Evolutionary conservation across 2,888 invertebrate genomes (phyloP).

Genomic region (Tenthredo scrophulariae): DNA sequence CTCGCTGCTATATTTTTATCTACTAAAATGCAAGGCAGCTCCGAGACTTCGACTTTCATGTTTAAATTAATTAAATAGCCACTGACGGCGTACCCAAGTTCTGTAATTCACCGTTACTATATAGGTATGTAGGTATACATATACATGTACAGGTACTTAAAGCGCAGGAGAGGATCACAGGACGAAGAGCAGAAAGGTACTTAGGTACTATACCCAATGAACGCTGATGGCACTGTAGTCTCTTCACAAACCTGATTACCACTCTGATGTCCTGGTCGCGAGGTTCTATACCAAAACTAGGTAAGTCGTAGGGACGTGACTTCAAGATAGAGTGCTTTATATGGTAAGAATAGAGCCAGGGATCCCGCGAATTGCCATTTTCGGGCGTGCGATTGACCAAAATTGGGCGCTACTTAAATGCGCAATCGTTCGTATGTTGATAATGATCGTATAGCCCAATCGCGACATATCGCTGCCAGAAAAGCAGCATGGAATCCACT

Average conservation of each 20-base stretch:
- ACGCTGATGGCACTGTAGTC: constrained; percentile 66
- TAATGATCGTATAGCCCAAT: background rate
- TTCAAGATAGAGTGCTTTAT: constrained; percentile 35
- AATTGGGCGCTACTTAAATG: background rate
- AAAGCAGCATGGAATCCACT: background rate
- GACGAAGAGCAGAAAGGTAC: constrained; percentile 38
- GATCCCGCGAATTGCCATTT: constrained; percentile 9
- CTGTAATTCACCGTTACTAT: background rate
- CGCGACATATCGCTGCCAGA: background rate
- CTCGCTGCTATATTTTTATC: background rate
- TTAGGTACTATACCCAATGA: constrained; percentile 57
- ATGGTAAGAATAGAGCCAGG: background rate
- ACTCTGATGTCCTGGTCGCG: background rate
- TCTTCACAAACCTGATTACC: constrained; percentile 68
- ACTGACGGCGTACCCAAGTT: background rate
- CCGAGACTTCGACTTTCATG: background rate
- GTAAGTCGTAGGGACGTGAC: background rate
- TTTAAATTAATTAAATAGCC: constrained; percentile 32
- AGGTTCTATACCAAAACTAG: background rate
- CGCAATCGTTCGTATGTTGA: background rate
- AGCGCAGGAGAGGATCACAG: constrained; percentile 38
- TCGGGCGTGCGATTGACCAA: background rate
- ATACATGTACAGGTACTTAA: background rate
- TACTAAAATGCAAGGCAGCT: background rate
- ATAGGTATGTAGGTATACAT: background rate